Evolutionary conservation across 2,113 vertebrate genomes (phyloP), one percentile per base, ranked within the genome.

Genomic region (Catharus bicknelli): DNA sequence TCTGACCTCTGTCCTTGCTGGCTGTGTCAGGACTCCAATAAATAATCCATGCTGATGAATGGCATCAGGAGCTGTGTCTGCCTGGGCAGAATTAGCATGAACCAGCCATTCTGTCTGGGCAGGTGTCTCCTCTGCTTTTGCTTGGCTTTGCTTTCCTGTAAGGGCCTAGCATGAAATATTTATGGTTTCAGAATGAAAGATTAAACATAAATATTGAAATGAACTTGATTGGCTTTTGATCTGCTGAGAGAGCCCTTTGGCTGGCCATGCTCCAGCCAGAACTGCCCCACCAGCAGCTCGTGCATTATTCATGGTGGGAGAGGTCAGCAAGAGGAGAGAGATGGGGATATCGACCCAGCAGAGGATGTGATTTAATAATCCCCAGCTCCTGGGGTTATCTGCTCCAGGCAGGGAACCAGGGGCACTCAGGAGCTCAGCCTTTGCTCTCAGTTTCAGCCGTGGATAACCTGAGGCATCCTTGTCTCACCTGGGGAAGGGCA

Each of bases 201-300:
- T 93, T 93, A 91, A 86, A 95, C 94, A 92, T 95, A 96, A 97
- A 96, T 96, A 96, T 96, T 95, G 90, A 96, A 93, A 95, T 90
- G 77, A 91, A 87, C 80, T 88, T 92, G 87, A 94, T 85, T 88
- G 90, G 88, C 83, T 96, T 95, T 90, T 95, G 94, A 92, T 95
- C 82, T 81, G 82, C 83, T 57, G 89, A 80, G 86, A 86, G 85
- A 34, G 92, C 79, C 94, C 93, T 94, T 86, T 77, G 93, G 67
- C 93, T 79, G 86, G 81, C 82, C 79, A 4, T 2, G 13, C 77
- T 50, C 88, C 87, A 70, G 57, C 3, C 36, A 47, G 82, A 45
- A 1, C 79, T 70, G 85, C 64, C 82, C 84, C 84, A 38, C 69
- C 6, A 2, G 68, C 40, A 48, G 38, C 63, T 86, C 4, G 4